Conservation (phyloP, 2,113 vertebrate species). For the Raja brachyura region DNA sequence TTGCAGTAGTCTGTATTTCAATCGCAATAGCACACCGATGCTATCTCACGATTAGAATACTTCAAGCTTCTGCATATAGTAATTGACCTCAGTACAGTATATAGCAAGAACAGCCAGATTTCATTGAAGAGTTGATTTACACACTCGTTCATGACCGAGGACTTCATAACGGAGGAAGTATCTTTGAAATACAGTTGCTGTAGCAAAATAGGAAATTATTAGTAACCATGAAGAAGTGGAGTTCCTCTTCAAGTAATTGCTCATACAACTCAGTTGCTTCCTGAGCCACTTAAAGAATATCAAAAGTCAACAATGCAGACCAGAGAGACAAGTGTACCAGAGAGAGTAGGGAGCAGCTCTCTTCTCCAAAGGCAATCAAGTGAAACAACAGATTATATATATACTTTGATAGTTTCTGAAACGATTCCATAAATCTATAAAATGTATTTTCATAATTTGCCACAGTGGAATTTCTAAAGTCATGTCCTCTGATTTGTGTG, state of each 20-base stretch:
- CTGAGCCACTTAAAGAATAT: background rate
- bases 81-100: background rate
- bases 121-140: background rate
- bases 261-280: background rate
- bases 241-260: background rate
- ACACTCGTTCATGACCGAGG: background rate
- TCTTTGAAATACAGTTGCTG: background rate
- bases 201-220: background rate
- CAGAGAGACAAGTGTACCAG: background rate
- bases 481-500: background rate
- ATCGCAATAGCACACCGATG: too few species aligned
- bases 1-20: background rate
- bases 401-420: background rate
- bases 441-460: background rate
- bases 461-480: background rate
- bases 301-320: background rate
- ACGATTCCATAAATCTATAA: background rate
- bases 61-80: too few species aligned
- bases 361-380: background rate
- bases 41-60: too few species aligned
- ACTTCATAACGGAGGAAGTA: background rate
- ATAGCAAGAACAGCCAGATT: background rate
- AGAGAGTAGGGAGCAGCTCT: background rate
- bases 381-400: background rate
- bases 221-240: background rate